These are phyloP conservation scores for Crotalus viridis DNA, from an alignment of 2,113 vertebrate species.

Conservation along the genomic window DNA sequence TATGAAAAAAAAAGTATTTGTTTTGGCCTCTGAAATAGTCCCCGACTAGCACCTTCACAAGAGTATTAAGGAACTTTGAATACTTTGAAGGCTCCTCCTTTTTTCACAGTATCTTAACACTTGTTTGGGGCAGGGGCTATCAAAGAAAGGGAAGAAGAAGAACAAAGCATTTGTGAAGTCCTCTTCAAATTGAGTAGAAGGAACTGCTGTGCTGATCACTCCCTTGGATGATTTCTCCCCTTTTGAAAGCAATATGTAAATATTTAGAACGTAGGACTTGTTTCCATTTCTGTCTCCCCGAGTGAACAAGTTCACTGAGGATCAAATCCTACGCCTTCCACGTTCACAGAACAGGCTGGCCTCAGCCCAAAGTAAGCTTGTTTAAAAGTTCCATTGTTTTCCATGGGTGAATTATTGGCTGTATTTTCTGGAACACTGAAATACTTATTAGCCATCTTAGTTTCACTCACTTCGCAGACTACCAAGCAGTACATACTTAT, in stretches of 20 bases:
- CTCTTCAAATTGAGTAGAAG: background rate
- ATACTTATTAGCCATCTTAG: background rate
- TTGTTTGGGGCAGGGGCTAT: background rate
- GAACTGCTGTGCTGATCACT: background rate
- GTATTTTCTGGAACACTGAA: background rate
- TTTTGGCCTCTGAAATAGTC: background rate
- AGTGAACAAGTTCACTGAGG: background rate
- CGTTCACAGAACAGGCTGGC: background rate
- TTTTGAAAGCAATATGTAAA: background rate
- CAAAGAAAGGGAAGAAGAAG: background rate
- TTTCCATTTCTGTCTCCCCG: background rate
- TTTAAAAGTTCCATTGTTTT: background rate
- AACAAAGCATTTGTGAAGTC: background rate
- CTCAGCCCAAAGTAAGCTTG: background rate
- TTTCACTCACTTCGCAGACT: background rate
- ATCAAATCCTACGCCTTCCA: background rate
- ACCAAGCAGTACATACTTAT: background rate
- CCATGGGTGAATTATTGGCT: background rate
- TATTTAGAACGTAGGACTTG: background rate
- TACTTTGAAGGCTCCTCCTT: background rate
- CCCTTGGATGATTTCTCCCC: background rate
- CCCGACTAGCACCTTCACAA: background rate
- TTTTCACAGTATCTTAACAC: background rate
- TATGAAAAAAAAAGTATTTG: background rate
- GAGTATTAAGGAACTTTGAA: background rate